These are phyloP conservation scores for Oryctolagus cuniculus DNA, from an alignment of 2,113 vertebrate genomes.

Conservation along the genomic window mOryCun1.1 NC_091445.1:69808501-69809000, in stretches of 20 bases:
- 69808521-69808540: constrained; percentile 50
- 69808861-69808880: neutral
- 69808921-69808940: neutral
- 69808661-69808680: neutral
- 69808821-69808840: neutral
- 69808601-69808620: neutral
- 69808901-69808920: neutral
- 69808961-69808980: neutral
- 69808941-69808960: neutral
- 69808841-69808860: constrained; percentile 37
- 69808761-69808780: constrained; percentile 22
- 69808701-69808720: neutral
- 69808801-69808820: constrained; percentile 28
- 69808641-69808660: neutral
- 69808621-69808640: constrained; percentile 2
- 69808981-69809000: neutral
- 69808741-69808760: neutral
- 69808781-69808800: constrained; percentile 21
- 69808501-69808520: constrained; percentile 4
- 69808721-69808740: neutral
- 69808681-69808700: neutral
- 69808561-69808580: constrained; percentile 23
- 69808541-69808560: constrained; percentile 41
- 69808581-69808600: constrained; percentile 27
- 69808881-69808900: constrained; percentile 22